Percentiles rank a stretch among this genome's conserved stretches.
These are phyloP conservation scores for Erethizon dorsatum DNA, from an alignment of 2,797 vertebrate genomes.

Conservation along the genomic window DNA sequence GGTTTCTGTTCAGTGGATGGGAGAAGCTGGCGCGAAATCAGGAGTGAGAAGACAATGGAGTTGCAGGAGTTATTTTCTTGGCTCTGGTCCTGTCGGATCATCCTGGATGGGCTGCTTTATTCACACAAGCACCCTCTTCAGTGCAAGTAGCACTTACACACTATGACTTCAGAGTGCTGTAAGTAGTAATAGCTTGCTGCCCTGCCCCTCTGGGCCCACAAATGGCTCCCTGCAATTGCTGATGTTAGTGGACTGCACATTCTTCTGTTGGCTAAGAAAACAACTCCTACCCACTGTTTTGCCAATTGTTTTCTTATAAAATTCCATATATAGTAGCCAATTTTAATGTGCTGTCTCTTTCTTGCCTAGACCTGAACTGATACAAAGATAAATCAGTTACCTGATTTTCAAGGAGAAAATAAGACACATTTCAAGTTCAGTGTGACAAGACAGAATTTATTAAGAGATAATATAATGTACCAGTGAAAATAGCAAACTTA, in stretches of 20 bases:
- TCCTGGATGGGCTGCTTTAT: not conserved
- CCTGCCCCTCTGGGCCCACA: not conserved
- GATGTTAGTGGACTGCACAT: not conserved
- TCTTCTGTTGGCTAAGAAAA: not conserved
- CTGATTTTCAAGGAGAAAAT: not conserved
- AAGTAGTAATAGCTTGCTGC: not conserved
- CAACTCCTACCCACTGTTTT: not conserved
- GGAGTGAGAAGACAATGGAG: not conserved
- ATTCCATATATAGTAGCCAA: not conserved
- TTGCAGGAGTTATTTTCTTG: not conserved
- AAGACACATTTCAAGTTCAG: not conserved
- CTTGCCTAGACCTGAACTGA: not conserved
- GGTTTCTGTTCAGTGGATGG: not conserved
- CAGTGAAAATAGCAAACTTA: not conserved
- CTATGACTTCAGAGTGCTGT: not conserved
- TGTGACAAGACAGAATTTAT: not conserved
- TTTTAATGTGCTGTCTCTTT: not conserved
- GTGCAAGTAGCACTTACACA: not conserved
- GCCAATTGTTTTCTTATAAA: not conserved
- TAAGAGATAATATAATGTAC: not conserved
- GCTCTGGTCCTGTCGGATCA: not conserved
- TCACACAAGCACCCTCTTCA: not conserved
- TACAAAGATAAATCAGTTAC: constrained; percentile 12
- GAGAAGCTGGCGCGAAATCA: not conserved
- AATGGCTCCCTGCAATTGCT: not conserved